Evolutionary conservation across 2,797 vertebrate genomes (phyloP).

Genomic region (Enteromius anoplus): DNA sequence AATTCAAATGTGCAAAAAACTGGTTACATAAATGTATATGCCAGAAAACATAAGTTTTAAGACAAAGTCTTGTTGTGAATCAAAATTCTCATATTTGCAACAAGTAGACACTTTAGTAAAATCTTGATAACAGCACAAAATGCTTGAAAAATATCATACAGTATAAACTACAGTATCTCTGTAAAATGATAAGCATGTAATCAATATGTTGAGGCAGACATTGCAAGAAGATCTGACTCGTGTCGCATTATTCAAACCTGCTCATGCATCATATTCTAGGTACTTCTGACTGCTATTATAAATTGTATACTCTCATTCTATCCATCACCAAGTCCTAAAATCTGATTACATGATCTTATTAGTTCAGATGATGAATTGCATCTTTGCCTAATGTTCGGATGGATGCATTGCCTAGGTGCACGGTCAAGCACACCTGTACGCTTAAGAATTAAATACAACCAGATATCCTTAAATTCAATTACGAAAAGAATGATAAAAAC

Average conservation of each 20-base stretch:
- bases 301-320: conserved; percentile 42
- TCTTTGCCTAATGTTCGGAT: conserved; percentile 10
- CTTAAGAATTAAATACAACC: not conserved
- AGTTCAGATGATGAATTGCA: conserved; percentile 17
- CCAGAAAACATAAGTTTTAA: not conserved
- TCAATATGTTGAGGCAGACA: conserved; percentile 56
- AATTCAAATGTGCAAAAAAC: not conserved
- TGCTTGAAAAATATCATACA: not conserved
- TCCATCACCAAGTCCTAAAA: conserved; percentile 63
- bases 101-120: not conserved
- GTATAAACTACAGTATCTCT: conserved; percentile 2
- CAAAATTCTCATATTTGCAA: not conserved
- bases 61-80: not conserved
- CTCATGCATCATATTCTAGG: conserved; percentile 6
- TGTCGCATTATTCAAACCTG: conserved; percentile 37
- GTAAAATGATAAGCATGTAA: conserved; percentile 9
- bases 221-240: conserved; percentile 57
- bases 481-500: not conserved
- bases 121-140: not conserved
- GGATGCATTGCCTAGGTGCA: not conserved
- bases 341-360: conserved; percentile 62
- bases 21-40: not conserved
- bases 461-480: not conserved
- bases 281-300: not conserved
- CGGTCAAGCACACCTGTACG: not conserved